Conservation (phyloP, 2,888 invertebrate species). For the Coenonympha glycerion region DNA sequence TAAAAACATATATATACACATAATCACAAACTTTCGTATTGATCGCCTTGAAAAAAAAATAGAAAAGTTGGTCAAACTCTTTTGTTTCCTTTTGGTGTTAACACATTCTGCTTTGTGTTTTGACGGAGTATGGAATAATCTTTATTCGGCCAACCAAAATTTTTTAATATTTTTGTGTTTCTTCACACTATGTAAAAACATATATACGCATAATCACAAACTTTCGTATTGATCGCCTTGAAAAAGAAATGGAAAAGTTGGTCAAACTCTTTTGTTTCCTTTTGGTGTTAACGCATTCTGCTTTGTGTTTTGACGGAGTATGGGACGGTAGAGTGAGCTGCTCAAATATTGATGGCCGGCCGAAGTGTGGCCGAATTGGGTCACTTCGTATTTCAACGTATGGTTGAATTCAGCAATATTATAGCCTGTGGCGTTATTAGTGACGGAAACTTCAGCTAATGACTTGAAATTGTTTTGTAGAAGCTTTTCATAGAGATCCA, state of each 20-base stretch:
- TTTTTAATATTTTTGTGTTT: no score
- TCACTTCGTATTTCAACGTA: conserved; percentile 6
- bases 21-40: no score
- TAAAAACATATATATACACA: no score
- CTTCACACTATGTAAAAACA: no score
- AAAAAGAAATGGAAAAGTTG: no score
- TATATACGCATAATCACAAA: no score
- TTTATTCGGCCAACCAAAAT: no score
- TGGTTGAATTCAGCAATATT: neutral
- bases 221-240: no score
- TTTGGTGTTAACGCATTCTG: neutral
- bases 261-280: neutral
- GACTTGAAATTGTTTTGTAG: neutral
- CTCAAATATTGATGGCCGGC: conserved; percentile 3
- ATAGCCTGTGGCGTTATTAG: neutral
- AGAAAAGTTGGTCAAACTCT: no score
- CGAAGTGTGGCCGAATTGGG: conserved; percentile 11
- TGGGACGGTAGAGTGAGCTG: neutral
- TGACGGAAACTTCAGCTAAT: neutral
- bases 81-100: neutral
- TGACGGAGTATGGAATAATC: neutral
- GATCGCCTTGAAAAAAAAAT: no score
- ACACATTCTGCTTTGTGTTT: neutral
- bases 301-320: neutral
- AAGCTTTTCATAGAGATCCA: no score